Percentiles rank a stretch among this genome's conserved stretches.
Conservation (phyloP, 1,140 invertebrate species). For the Zelostemma sp. region DNA sequence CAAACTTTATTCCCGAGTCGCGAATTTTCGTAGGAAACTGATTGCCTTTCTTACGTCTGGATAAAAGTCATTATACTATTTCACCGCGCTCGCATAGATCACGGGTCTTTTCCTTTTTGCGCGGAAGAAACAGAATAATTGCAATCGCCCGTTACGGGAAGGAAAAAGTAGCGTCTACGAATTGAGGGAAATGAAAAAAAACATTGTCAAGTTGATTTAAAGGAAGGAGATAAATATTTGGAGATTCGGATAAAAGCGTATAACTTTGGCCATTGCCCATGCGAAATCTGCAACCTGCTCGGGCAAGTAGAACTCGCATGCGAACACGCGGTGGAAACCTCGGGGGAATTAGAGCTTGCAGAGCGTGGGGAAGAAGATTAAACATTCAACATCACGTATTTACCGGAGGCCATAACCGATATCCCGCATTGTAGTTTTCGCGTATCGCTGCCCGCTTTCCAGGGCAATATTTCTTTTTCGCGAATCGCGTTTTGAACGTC, state of each 20-base stretch:
- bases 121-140: conserved; percentile 14
- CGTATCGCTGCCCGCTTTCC: conserved; percentile 29
- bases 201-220: too few relatives aligned
- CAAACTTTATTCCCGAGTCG: conserved; percentile 37
- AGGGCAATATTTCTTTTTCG: conserved; percentile 41
- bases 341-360: conserved; percentile 48
- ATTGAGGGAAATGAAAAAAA: too few relatives aligned
- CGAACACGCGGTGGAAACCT: conserved; percentile 43
- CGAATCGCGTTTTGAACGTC: conserved; percentile 49
- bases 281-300: conserved; percentile 47
- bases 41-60: conserved; percentile 32
- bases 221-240: conserved; percentile 41
- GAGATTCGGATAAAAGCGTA: conserved; percentile 33
- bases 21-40: conserved; percentile 40
- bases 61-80: conserved; percentile 24
- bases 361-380: conserved; percentile 54
- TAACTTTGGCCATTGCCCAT: conserved; percentile 40
- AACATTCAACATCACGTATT: conserved; percentile 58
- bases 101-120: conserved; percentile 5
- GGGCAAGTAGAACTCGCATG: conserved; percentile 24
- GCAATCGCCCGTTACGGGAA: conserved; percentile 9
- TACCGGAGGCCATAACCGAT: conserved; percentile 54
- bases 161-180: too few relatives aligned
- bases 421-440: conserved; percentile 51
- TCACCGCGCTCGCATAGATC: conserved; percentile 8